A percentile compares a stretch with the other conserved stretches of the same genome.
phyloP scores from a whole-genome alignment of 2,797 vertebrate genomes.

The Odontamblyopus lacepedii region DNA sequence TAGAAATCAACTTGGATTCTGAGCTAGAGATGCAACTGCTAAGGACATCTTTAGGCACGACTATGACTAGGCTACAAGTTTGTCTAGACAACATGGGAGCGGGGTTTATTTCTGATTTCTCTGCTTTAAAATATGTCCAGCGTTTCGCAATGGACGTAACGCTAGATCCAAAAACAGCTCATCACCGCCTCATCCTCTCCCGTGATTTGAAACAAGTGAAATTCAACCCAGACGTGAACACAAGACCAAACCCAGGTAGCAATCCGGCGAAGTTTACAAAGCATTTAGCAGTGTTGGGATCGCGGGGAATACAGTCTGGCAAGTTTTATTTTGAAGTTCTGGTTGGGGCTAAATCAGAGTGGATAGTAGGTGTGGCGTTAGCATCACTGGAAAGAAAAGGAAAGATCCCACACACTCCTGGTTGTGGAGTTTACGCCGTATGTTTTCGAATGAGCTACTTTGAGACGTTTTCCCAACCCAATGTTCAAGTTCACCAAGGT shows the following conservation, averaged over 20 bases:
- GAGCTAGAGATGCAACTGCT: slow-evolving; percentile 15
- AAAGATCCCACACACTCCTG: background rate
- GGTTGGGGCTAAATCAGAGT: slow-evolving; percentile 52
- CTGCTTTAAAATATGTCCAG: slow-evolving; percentile 19
- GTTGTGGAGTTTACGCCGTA: slow-evolving; percentile 52
- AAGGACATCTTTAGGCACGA: slow-evolving; percentile 6
- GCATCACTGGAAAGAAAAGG: slow-evolving; percentile 31
- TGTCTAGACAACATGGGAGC: slow-evolving; percentile 24
- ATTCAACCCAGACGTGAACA: background rate
- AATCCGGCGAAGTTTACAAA: slow-evolving; percentile 27
- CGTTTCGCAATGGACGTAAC: slow-evolving; percentile 26
- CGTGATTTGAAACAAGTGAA: slow-evolving; percentile 37
- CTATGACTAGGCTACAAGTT: slow-evolving; percentile 17
- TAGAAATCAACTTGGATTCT: slow-evolving; percentile 1
- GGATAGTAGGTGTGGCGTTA: slow-evolving; percentile 52
- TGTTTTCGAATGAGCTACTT: slow-evolving; percentile 44
- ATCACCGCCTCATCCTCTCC: slow-evolving; percentile 45
- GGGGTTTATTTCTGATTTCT: slow-evolving; percentile 4
- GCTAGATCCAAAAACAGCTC: slow-evolving; percentile 48
- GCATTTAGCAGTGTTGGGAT: slow-evolving; percentile 47
- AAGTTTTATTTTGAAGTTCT: slow-evolving; percentile 64
- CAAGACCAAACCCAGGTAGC: background rate
- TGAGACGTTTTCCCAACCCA: slow-evolving; percentile 33
- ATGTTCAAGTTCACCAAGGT: slow-evolving; percentile 13
- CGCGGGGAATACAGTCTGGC: slow-evolving; percentile 9